Evolutionary conservation across 2,797 vertebrate genomes (phyloP), one percentile per base, ranked within the genome.

Genomic region (Melanotaenia pygmaea): DNA sequence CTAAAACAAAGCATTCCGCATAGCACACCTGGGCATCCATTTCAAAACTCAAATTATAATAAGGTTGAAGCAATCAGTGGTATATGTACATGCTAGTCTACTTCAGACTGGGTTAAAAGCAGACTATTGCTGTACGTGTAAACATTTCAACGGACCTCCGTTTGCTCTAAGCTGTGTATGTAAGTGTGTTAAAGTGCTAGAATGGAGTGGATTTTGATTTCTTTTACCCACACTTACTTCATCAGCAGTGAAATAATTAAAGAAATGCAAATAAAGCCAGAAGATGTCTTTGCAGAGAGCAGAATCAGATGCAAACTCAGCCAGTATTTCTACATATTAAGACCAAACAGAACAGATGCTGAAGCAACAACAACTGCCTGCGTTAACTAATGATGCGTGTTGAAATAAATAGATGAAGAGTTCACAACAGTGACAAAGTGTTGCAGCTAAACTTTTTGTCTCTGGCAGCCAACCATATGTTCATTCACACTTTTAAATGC

Each of bases 351-450:
- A 71, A 71, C 88, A 88, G 84, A 79, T 85, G 86, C 32, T 51
- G 68, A 67, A 53, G 65, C 82, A n/a, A 74, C 78, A 61, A 76
- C 78, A 61, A 76, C 56, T 66, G 35, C 16, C 74, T 38, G 65
- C 60, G 56, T 64, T 79, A 75, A 77, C 82, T 72, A 85, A 88
- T 82, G 86, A 81, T 72, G 40, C 64, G 12, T 1, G 72, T 77
- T 43, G 72, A 79, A 80, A 86, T 81, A 45, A 87, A 84, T 47
- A 59, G 78, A 89, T 70, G 61, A 82, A 68, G 70, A 34, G 63
- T 38, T 62, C 24, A 11, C 13, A 79, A 57, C 14, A 59, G 76
- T 71, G 61, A 78, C 72, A 78, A 64, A 81, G 70, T 1, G 47
- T 2, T 51, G 67, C 68, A 47, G 81, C 71, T 18, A 22, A 77